Percentiles rank a stretch among this genome's conserved stretches.
These are phyloP conservation scores for Saccostrea cuccullata DNA, from an alignment of 1,140 invertebrate species.

Conservation along the genomic window DNA sequence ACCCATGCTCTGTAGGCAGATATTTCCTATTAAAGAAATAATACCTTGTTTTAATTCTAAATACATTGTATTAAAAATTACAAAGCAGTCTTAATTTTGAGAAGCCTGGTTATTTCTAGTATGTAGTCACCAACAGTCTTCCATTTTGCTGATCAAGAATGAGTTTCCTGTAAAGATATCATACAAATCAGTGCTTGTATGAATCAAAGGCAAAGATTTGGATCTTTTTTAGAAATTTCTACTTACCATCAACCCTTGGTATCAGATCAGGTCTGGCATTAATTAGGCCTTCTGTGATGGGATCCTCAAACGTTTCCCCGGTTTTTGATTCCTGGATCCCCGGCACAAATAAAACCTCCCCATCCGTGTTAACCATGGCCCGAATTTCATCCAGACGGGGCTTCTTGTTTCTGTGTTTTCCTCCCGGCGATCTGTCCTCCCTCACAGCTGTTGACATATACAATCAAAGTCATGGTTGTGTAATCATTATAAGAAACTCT, in stretches of 20 bases:
- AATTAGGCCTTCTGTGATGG: constrained; percentile 64
- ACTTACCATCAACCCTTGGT: constrained; percentile 68
- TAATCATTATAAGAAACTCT: too few relatives aligned
- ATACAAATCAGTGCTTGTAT: too few relatives aligned
- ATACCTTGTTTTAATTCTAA: background rate
- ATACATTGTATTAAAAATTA: background rate
- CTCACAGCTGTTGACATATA: constrained; percentile 69
- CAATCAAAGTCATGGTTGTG: background rate
- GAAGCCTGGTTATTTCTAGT: too few relatives aligned
- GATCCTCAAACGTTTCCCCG: constrained; percentile 54
- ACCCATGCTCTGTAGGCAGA: constrained; percentile 55
- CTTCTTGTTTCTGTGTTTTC: constrained; percentile 73
- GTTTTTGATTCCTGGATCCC: constrained; percentile 20
- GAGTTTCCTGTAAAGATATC: too few relatives aligned
- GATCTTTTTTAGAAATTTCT: background rate
- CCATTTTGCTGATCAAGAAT: too few relatives aligned
- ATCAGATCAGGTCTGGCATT: constrained; percentile 69
- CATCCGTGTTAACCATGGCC: constrained; percentile 40
- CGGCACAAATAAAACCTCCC: constrained; percentile 28
- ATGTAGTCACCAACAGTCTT: too few relatives aligned
- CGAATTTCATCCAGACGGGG: constrained; percentile 62
- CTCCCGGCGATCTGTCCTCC: constrained; percentile 76
- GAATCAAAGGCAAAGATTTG: too few relatives aligned
- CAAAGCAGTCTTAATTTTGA: background rate
- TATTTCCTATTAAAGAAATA: constrained; percentile 42